phyloP scores from a whole-genome alignment of 2,797 vertebrate genomes.

The Brachyrhaphis roseni region DNA sequence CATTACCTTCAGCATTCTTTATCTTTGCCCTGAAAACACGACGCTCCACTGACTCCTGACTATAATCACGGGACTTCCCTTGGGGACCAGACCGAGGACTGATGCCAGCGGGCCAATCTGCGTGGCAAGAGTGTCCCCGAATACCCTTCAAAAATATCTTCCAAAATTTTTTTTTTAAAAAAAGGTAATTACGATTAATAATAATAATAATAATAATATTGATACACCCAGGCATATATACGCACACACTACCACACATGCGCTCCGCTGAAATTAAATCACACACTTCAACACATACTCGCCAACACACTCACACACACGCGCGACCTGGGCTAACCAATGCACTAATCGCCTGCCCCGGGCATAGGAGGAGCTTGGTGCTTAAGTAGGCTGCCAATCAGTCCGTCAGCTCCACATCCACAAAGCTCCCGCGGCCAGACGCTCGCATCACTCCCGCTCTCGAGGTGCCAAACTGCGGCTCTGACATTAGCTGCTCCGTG shows the following conservation, averaged over 20 bases:
- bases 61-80: conserved; percentile 81
- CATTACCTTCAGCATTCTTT: conserved; percentile 80
- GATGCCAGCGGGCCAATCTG: conserved; percentile 82
- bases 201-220: background rate
- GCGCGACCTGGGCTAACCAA: conserved; percentile 82
- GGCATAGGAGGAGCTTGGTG: conserved; percentile 91
- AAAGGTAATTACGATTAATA: background rate
- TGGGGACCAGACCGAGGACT: conserved; percentile 77
- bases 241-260: conserved; percentile 33
- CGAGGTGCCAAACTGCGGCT: conserved; percentile 89
- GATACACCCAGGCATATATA: background rate
- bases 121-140: conserved; percentile 72
- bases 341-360: conserved; percentile 90
- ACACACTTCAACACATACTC: conserved; percentile 46
- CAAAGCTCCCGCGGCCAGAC: conserved; percentile 88
- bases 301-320: conserved; percentile 45
- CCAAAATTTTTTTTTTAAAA: no score
- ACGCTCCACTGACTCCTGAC: conserved; percentile 83
- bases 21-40: conserved; percentile 75
- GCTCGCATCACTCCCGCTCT: conserved; percentile 90
- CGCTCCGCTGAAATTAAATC: conserved; percentile 62
- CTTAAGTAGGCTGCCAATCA: conserved; percentile 98
- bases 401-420: conserved; percentile 97
- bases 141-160: conserved; percentile 63
- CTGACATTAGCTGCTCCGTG: conserved; percentile 79